Evolutionary conservation across 2,113 vertebrate genomes (phyloP), one percentile per base, ranked within the genome.

Genomic region (Lynx canadensis): DNA sequence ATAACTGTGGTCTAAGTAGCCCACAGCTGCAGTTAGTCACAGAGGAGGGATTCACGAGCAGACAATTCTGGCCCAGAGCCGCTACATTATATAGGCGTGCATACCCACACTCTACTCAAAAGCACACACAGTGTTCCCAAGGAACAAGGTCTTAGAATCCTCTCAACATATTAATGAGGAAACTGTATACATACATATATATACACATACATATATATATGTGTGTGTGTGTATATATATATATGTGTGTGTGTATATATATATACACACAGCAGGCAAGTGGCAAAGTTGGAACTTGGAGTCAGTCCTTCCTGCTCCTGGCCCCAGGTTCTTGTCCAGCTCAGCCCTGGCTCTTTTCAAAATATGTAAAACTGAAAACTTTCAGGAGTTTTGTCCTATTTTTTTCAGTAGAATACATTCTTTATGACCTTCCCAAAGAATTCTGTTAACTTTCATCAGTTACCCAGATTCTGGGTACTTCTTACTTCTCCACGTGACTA

Each of bases 81-180:
- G 0, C 10, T 8, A 13, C 11, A 8, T 9, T 18, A 33, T 7
- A 8, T 2, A 1, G 7, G 3, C 9, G 1, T 7, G 29, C 16
- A 13, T 13, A 74, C 55, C 74, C 83, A 31, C 9, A 9, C 16
- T 1, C n/a, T 65, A 31, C 57, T 83, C 84, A 38, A 9, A 55
- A 66, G 48, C 13, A 25, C 0, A 0, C 29, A 12, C 15, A 1
- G 3, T 1, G 13, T 5, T 74, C 66, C 29, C 4, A 27, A 1
- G 0, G 2, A 13, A 14, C 23, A 1, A 71, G 19, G 33, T 57
- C 76, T 33, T 18, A 19, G 55, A 41, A 27, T 10, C 76, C 16
- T 36, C 25, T 55, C 38, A 27, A 21, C 23, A 38, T 18, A 33
- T 55, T 38, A 68, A 55, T 29, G 38, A 83, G 33, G 78, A 84